Conservation (phyloP, 1,140 invertebrate species). For the Drosophila watanabei region DNA sequence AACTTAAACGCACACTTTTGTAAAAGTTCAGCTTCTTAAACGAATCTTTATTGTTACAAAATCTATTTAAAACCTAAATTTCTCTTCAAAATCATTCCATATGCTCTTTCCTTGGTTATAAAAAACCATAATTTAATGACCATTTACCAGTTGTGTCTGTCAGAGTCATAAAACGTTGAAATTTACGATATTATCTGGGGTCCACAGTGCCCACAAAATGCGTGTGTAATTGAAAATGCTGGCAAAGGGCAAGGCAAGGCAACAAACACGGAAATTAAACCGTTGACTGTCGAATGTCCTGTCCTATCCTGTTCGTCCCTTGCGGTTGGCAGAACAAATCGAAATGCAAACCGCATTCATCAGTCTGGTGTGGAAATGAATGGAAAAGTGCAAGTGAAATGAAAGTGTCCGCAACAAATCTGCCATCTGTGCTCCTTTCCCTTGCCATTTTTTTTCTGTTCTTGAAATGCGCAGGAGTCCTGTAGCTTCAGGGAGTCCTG, state of each 20-base stretch:
- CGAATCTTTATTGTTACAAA: no score
- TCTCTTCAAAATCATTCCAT: background rate
- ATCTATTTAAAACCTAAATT: background rate
- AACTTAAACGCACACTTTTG: background rate
- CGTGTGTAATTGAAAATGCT: conserved; percentile 58
- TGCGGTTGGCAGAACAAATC: conserved; percentile 40
- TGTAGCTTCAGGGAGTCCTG: background rate
- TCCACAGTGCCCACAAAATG: background rate
- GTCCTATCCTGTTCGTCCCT: conserved; percentile 1
- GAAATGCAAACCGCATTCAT: conserved; percentile 40
- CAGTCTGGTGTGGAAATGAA: conserved; percentile 22
- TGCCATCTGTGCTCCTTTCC: background rate
- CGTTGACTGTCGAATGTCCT: conserved; percentile 40
- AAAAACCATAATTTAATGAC: background rate
- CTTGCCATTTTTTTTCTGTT: background rate
- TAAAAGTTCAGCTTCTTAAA: background rate
- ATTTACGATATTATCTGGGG: conserved; percentile 40
- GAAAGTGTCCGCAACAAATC: conserved; percentile 2
- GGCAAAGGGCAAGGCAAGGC: conserved; percentile 3
- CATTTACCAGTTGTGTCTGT: background rate
- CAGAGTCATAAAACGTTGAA: conserved; percentile 41
- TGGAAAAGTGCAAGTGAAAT: conserved; percentile 67
- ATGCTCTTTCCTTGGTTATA: background rate
- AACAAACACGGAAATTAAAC: conserved; percentile 56
- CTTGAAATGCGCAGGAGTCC: background rate